Conservation (phyloP, 2,888 invertebrate species). For the Eupelmus urozonus region DNA sequence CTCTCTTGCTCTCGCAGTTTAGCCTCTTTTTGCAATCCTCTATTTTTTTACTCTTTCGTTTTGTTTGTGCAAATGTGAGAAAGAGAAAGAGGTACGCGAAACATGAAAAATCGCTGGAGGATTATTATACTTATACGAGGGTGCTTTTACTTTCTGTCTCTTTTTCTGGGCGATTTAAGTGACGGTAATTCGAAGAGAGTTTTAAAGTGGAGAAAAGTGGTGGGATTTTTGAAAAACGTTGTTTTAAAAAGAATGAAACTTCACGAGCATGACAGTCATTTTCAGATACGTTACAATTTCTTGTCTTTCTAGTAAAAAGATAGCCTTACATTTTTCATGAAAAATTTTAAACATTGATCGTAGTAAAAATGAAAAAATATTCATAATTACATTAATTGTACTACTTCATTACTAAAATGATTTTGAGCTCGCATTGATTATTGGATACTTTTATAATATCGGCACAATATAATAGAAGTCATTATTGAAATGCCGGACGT, state of each 20-base stretch:
- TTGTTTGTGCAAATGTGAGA: background rate
- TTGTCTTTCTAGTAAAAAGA: no score
- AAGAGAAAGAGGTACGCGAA: background rate
- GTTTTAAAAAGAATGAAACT: no score
- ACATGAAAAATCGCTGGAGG: background rate
- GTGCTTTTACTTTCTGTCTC: background rate
- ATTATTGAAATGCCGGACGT: constrained; percentile 18
- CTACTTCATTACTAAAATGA: background rate
- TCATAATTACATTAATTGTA: background rate
- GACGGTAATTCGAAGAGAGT: constrained; percentile 1
- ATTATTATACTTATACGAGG: background rate
- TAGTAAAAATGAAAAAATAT: background rate
- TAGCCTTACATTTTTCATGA: background rate
- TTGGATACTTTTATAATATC: background rate
- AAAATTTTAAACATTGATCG: background rate
- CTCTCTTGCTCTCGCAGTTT: background rate
- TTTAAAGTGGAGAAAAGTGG: constrained; percentile 22
- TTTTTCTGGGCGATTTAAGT: background rate
- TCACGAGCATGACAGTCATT: no score
- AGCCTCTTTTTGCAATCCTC: background rate
- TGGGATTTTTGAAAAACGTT: constrained; percentile 5
- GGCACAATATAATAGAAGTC: no score
- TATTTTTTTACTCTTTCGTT: background rate
- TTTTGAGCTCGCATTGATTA: background rate
- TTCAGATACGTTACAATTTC: no score